Conservation (phyloP, 2,888 invertebrate genomes). For the Iphiclides podalirius region DNA sequence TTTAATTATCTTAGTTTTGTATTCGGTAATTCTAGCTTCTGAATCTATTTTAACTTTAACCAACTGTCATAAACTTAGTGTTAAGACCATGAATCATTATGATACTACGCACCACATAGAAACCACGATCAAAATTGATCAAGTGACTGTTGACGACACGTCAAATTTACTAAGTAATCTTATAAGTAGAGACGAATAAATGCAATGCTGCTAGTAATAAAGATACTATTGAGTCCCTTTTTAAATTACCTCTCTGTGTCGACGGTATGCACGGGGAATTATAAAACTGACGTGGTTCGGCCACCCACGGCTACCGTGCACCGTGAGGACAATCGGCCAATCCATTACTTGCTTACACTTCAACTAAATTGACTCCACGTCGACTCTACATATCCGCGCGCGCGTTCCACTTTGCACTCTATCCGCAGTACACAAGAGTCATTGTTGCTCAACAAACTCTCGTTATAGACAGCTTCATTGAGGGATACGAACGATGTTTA, state of each 20-base stretch:
- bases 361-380: conserved; percentile 23
- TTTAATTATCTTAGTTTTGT: too few relatives aligned
- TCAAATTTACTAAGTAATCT: too few relatives aligned
- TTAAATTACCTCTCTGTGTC: conserved; percentile 22
- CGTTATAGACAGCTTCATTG: not conserved
- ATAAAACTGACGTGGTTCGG: conserved; percentile 30
- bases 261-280: conserved; percentile 21
- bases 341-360: conserved; percentile 34
- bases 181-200: too few relatives aligned
- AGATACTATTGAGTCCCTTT: conserved; percentile 21
- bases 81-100: too few relatives aligned
- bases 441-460: not conserved
- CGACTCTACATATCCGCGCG: not conserved
- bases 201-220: not conserved
- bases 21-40: too few relatives aligned
- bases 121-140: too few relatives aligned
- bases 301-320: conserved; percentile 38
- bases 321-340: conserved; percentile 32
- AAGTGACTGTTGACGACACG: too few relatives aligned
- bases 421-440: conserved; percentile 9
- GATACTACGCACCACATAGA: too few relatives aligned
- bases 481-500: conserved; percentile 30
- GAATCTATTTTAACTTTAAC: too few relatives aligned
- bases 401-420: conserved; percentile 12
- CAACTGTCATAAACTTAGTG: too few relatives aligned